phyloP scores from a whole-genome alignment of 2,888 invertebrate species.

The Papilio demoleus region DNA sequence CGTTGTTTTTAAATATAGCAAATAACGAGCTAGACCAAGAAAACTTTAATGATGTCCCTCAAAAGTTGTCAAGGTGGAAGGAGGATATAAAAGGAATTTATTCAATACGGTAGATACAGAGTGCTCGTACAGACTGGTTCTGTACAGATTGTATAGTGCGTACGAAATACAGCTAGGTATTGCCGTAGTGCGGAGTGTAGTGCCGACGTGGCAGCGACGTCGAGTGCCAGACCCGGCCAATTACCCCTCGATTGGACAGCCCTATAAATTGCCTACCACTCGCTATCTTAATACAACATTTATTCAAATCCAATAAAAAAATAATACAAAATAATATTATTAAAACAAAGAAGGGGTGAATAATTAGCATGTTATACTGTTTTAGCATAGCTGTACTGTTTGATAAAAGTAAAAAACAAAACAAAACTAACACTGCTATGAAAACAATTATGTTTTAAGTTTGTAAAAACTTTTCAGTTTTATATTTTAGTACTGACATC shows the following conservation, averaged over 20 bases:
- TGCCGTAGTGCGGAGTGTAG: not conserved
- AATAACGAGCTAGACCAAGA: too few relatives aligned
- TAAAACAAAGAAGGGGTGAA: not conserved
- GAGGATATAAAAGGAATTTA: too few relatives aligned
- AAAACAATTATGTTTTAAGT: not conserved
- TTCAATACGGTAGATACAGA: too few relatives aligned
- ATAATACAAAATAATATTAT: not conserved
- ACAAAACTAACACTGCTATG: not conserved
- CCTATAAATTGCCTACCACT: constrained; percentile 5
- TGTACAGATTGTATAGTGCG: not conserved
- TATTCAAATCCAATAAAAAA: not conserved
- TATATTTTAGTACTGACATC: not conserved
- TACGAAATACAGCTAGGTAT: not conserved
- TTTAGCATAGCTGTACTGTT: not conserved
- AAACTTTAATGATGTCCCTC: too few relatives aligned
- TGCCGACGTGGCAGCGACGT: constrained; percentile 30
- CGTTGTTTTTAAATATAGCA: too few relatives aligned
- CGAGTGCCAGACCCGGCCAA: constrained; percentile 25
- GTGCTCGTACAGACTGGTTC: not conserved
- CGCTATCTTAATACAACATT: not conserved
- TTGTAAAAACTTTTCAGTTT: not conserved
- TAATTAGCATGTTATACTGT: not conserved
- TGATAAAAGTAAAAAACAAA: not conserved
- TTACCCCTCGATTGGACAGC: constrained; percentile 19
- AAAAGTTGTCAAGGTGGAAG: too few relatives aligned